phyloP scores from a whole-genome alignment of 2,888 invertebrate genomes.

The Frankliniella fusca region DNA sequence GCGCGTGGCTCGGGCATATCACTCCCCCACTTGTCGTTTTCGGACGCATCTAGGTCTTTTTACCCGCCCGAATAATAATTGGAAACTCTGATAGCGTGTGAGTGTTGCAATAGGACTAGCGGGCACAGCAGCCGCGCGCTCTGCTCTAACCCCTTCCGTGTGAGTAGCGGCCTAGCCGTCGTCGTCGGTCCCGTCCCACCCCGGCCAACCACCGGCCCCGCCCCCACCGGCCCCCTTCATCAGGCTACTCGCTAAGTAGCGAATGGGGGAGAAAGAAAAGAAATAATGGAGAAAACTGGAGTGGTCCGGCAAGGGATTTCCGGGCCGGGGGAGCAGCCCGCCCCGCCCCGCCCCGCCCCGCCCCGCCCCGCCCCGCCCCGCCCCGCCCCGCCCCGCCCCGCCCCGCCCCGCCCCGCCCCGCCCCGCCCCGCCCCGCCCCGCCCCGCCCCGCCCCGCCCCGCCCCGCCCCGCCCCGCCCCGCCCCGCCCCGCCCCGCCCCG shows the following conservation, averaged over 20 bases:
- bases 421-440: background rate
- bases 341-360: background rate
- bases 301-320: constrained; percentile 4
- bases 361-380: no score
- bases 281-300: constrained; percentile 26
- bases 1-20: no score
- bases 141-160: background rate
- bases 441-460: background rate
- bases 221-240: background rate
- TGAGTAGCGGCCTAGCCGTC: constrained; percentile 8
- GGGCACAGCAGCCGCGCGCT: no score
- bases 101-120: no score
- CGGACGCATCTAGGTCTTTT: no score
- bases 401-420: background rate
- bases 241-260: constrained; percentile 24
- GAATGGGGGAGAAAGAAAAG: constrained; percentile 6
- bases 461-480: background rate
- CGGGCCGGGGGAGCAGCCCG: background rate
- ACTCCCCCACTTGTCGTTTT: no score
- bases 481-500: background rate
- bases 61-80: no score
- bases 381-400: no score
- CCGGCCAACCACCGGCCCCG: background rate
- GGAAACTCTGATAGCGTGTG: no score
- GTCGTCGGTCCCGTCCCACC: background rate